Conservation (phyloP, 2,888 invertebrate genomes). For the Perizoma affinitatum region DNA sequence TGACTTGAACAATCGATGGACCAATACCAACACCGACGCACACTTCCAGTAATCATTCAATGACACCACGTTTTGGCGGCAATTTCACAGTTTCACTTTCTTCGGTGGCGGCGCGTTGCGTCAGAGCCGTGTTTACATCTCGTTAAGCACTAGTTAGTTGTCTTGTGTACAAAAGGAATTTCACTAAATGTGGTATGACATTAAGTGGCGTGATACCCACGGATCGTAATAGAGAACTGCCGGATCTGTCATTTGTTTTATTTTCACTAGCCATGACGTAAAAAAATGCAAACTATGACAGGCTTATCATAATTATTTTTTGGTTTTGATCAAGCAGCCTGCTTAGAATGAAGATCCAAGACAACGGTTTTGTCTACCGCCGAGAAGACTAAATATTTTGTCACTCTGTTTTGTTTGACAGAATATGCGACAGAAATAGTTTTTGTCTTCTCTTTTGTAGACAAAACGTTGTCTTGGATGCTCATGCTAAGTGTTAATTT, state of each 20-base stretch:
- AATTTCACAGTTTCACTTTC: conserved; percentile 74
- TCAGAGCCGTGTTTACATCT: conserved; percentile 56
- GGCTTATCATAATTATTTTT: conserved; percentile 46
- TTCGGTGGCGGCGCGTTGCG: conserved; percentile 52
- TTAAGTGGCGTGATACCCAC: conserved; percentile 27
- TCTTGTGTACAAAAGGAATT: conserved; percentile 51
- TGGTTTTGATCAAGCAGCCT: conserved; percentile 8
- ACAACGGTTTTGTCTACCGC: too few species aligned
- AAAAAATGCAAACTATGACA: conserved; percentile 58
- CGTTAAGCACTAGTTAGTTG: conserved; percentile 42
- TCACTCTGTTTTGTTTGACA: too few species aligned
- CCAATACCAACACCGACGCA: conserved; percentile 23
- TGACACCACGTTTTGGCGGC: conserved; percentile 58
- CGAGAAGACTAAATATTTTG: too few species aligned
- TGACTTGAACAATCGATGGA: conserved; percentile 54
- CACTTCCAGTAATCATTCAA: conserved; percentile 50
- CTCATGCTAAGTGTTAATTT: conserved; percentile 50
- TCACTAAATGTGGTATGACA: conserved; percentile 49
- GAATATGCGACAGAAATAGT: too few species aligned
- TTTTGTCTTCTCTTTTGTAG: too few species aligned
- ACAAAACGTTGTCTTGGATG: too few species aligned
- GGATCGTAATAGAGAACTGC: conserved; percentile 47
- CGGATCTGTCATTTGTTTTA: conserved; percentile 60
- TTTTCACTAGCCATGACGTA: conserved; percentile 58
- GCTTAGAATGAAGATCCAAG: too few species aligned